Evolutionary conservation across 2,888 invertebrate genomes (phyloP).

Genomic region (Drosophila sordidula): DNA sequence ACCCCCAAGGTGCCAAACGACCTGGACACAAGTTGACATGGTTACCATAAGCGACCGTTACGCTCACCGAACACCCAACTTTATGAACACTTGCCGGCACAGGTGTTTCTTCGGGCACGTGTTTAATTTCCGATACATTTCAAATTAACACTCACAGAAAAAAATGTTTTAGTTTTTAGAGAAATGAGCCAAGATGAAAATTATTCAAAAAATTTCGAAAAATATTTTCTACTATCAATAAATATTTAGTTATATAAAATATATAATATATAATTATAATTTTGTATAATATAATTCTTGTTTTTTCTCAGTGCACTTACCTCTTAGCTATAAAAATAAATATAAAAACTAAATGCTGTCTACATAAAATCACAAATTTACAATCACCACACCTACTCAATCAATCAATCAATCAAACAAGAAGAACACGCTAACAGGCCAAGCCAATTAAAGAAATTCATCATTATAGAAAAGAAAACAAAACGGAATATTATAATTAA

Average conservation of each 20-base stretch:
- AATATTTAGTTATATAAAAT: too few species aligned
- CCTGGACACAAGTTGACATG: conserved; percentile 28
- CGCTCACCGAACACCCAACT: conserved; percentile 12
- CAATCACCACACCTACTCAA: conserved; percentile 8
- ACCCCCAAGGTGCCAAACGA: conserved; percentile 44
- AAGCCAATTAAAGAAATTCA: conserved; percentile 40
- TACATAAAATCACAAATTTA: conserved; percentile 3
- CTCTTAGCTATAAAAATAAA: neutral
- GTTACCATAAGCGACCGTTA: conserved; percentile 25
- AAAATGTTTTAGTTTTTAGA: neutral
- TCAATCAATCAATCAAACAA: conserved; percentile 46
- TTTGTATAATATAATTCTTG: too few species aligned
- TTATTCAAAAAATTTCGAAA: too few species aligned
- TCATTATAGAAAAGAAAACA: conserved; percentile 26
- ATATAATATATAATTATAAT: too few species aligned
- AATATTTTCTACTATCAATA: too few species aligned
- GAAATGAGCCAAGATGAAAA: too few species aligned
- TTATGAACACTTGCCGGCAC: conserved; percentile 7
- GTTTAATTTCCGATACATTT: neutral
- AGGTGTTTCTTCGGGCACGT: conserved; percentile 27
- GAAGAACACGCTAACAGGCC: conserved; percentile 11
- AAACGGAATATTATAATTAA: conserved; percentile 31
- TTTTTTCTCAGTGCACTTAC: too few species aligned
- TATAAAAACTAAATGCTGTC: neutral
- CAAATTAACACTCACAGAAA: neutral